Evolutionary conservation across 2,888 invertebrate genomes (phyloP).

Genomic region (Falcaria lacertinaria): DNA sequence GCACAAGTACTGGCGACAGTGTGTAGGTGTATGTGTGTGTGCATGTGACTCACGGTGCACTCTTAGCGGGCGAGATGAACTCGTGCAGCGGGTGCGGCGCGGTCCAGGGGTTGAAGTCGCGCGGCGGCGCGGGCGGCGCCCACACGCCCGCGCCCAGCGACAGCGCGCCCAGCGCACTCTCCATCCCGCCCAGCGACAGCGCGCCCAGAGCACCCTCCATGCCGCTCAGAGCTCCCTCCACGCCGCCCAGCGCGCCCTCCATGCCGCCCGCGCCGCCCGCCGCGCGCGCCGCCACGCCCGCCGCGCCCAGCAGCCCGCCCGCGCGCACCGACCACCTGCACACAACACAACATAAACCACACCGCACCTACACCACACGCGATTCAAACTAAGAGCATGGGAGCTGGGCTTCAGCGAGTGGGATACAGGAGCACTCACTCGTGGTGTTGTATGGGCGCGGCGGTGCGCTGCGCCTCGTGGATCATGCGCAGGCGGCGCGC

Average conservation of each 20-base stretch:
- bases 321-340: conserved; percentile 42
- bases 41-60: conserved; percentile 34
- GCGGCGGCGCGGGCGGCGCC: conserved; percentile 22
- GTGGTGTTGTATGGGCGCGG: conserved; percentile 30
- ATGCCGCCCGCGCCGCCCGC: conserved; percentile 37
- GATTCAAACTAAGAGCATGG: too few relatives aligned
- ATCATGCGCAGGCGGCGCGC: conserved; percentile 72
- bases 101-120: conserved; percentile 69
- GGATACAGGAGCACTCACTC: conserved; percentile 32
- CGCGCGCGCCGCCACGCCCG: conserved; percentile 43
- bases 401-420: too few relatives aligned
- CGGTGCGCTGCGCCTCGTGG: conserved; percentile 62
- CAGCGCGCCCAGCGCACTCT: conserved; percentile 5
- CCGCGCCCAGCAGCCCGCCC: conserved; percentile 29
- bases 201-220: conserved; percentile 31
- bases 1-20: neutral
- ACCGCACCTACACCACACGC: too few relatives aligned
- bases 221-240: conserved; percentile 14
- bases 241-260: conserved; percentile 34
- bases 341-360: neutral
- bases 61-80: conserved; percentile 40
- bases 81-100: conserved; percentile 60
- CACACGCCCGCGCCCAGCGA: conserved; percentile 12
- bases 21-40: neutral
- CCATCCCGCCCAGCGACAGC: conserved; percentile 2